Evolutionary conservation across 2,888 invertebrate genomes (phyloP).

Genomic region (Arenicola marina): DNA sequence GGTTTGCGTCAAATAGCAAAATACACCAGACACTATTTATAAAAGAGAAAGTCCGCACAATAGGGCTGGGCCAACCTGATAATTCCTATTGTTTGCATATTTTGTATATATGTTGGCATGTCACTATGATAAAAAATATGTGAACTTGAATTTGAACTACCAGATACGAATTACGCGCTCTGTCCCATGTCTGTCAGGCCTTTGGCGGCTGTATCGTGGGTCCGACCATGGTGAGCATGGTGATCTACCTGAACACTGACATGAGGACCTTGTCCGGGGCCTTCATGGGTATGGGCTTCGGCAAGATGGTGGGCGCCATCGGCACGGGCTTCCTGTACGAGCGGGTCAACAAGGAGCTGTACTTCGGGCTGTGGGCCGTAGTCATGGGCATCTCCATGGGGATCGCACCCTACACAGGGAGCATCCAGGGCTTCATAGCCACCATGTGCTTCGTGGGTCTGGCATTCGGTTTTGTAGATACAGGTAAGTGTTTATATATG

Average conservation of each 20-base stretch:
- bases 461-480: constrained; percentile 17
- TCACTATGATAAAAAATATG: no score
- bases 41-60: no score
- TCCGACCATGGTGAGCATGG: constrained; percentile 19
- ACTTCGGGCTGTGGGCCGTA: constrained; percentile 6
- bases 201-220: constrained; percentile 13
- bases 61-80: no score
- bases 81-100: no score
- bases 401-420: constrained; percentile 1
- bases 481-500: no score
- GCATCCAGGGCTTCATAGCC: constrained; percentile 6
- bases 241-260: constrained; percentile 7
- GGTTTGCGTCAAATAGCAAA: no score
- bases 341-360: constrained; percentile 12
- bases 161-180: no score
- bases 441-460: constrained; percentile 9
- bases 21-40: no score
- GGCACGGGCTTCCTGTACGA: constrained; percentile 21
- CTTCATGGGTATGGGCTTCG: constrained; percentile 6
- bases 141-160: no score
- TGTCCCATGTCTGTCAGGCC: no score
- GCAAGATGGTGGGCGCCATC: constrained; percentile 19
- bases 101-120: no score
- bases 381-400: background rate
- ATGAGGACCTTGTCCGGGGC: constrained; percentile 9